Conservation (phyloP, 2,797 vertebrate genomes). For the Syngnathus acus region DNA sequence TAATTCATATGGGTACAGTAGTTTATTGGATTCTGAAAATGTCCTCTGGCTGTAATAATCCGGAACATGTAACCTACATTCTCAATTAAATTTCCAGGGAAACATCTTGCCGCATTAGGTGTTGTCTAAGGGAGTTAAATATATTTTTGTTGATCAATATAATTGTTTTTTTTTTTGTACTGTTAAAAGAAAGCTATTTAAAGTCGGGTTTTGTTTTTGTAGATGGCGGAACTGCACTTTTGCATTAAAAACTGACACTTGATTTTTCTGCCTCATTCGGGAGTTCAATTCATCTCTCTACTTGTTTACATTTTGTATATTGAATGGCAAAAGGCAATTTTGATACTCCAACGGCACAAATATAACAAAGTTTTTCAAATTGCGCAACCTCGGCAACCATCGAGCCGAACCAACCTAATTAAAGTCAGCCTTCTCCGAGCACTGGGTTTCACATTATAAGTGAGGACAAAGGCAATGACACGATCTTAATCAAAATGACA, state of each 20-base stretch:
- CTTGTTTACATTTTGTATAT: neutral
- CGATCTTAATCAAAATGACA: constrained; percentile 68
- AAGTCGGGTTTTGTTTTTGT: neutral
- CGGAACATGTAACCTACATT: neutral
- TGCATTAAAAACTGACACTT: too few relatives aligned
- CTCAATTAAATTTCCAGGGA: neutral
- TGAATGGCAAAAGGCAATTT: neutral
- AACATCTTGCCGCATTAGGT: neutral
- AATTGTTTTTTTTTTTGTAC: neutral
- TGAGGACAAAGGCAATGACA: constrained; percentile 57
- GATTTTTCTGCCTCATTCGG: too few relatives aligned
- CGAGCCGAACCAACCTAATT: constrained; percentile 13
- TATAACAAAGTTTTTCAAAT: neutral
- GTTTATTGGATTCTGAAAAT: neutral
- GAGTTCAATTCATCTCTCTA: neutral
- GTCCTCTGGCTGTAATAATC: neutral
- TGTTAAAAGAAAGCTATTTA: neutral
- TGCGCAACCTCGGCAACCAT: neutral
- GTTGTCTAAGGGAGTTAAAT: neutral
- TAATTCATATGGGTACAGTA: neutral
- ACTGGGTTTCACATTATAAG: constrained; percentile 37
- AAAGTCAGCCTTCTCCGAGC: constrained; percentile 1
- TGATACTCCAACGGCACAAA: constrained; percentile 5
- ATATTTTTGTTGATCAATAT: neutral
- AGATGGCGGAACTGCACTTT: too few relatives aligned